Evolutionary conservation across 2,797 vertebrate genomes (phyloP), one percentile per base, ranked within the genome.

Genomic region (Muscicapa striata): DNA sequence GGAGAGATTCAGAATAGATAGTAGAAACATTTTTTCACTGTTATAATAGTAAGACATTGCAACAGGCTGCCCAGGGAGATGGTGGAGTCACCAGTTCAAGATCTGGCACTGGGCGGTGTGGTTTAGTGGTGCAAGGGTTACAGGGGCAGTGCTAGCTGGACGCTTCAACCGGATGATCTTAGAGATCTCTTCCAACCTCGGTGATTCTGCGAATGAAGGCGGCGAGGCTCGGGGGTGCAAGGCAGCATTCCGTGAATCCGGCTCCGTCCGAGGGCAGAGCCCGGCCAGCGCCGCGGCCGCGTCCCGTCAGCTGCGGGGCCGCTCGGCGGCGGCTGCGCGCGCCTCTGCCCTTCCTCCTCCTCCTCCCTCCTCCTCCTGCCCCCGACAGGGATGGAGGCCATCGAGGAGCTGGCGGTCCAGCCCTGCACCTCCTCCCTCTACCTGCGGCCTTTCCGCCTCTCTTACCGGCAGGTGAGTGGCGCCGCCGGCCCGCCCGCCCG

Each of bases 341-440:
- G 34, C 76, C 70, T 87, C 74, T 61, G 40, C 34, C 24, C 66
- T 76, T 84, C 88, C n/a, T 74, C 79, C 36, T 66, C 66, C 40
- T 81, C 45, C 62, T 34, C 38, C 54, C 68, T 43, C 18, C 48
- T 38, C 16, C 41, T 46, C n/a, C 48, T 67, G 32, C 46, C 64
- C 55, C 45, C 34, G 26, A 43, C 73, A 74, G 69, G 11, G 54
- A 97, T 97, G 97, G 97, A 97, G 48, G 79, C 95, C 48, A 77
- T 97, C 43, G 98, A 98, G 90, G 98, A 98, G 84, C 96, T 99
- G 94, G 97, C 98, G 88, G 93, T 99, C 32, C 97, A 97, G 82
- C 98, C 98, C 43, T 99, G 98, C 98, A 96, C 97, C 95, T 97
- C 97, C 88, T 99, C 99, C 75, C 96, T 97, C 73, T 99, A 98